phyloP scores from a whole-genome alignment of 2,888 invertebrate genomes.

The Caenorhabditis sp. region DNA sequence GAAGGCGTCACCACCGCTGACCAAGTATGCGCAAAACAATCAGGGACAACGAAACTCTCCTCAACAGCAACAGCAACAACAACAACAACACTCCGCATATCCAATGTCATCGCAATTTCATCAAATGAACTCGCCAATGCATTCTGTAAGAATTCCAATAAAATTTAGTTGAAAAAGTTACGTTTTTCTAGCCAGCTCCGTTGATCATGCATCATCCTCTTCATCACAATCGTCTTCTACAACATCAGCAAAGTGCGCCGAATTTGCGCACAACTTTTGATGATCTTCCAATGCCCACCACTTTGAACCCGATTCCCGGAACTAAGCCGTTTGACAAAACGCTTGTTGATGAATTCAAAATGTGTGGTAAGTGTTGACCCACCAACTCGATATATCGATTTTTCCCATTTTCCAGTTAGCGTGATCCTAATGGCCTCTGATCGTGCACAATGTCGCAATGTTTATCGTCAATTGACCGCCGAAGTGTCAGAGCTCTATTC shows the following conservation, averaged over 20 bases:
- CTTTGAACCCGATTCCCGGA: slow-evolving; percentile 10
- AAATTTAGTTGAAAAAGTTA: background rate
- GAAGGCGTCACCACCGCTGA: slow-evolving; percentile 29
- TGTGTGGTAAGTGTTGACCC: slow-evolving; percentile 20
- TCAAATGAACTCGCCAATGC: slow-evolving; percentile 36
- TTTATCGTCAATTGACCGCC: slow-evolving; percentile 35
- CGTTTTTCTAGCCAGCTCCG: background rate
- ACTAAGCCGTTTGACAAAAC: slow-evolving; percentile 22
- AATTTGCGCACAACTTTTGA: slow-evolving; percentile 24
- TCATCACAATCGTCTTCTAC: slow-evolving; percentile 29
- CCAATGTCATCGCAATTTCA: slow-evolving; percentile 35
- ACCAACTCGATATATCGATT: too few species aligned
- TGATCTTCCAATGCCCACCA: slow-evolving; percentile 16
- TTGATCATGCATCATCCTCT: slow-evolving; percentile 9
- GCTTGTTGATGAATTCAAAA: slow-evolving; percentile 30
- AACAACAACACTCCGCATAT: too few species aligned
- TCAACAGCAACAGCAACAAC: too few species aligned
- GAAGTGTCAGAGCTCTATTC: slow-evolving; percentile 41
- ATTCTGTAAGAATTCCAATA: background rate
- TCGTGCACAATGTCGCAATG: slow-evolving; percentile 29
- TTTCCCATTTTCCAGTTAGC: slow-evolving; percentile 5
- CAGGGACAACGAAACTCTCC: slow-evolving; percentile 36
- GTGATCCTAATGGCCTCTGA: slow-evolving; percentile 29
- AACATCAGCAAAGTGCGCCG: slow-evolving; percentile 35
- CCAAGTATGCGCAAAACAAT: slow-evolving; percentile 37